Evolutionary conservation across 2,888 invertebrate genomes (phyloP), one percentile per base, ranked within the genome.

Genomic region (Hirtodrosophila cameraria): DNA sequence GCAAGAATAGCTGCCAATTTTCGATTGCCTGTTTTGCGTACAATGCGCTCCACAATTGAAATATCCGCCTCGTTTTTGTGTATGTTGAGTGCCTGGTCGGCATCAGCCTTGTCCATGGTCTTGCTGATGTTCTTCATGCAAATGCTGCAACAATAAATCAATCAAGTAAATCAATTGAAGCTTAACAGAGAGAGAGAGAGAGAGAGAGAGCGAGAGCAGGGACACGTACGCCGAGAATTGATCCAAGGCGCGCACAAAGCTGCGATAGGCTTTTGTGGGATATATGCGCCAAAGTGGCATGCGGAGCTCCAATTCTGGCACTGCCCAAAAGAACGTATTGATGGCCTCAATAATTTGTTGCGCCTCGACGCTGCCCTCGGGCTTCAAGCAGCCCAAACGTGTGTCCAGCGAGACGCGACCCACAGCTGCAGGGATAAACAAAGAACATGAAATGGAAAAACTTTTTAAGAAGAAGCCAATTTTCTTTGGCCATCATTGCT

Each of bases 401-500:
- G 94, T 94, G 82, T 97, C 96, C 83, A 97, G 91, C 3, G 96
- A 95, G 86, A 96, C 96, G 72, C 94, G 93, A 12, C 95, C 96
- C 1, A 97, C 96, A 73, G 96, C 96, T 96, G 88, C 59, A 90
- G 23, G 41, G 31, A 48, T n/a, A 15, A 50, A 7, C 18, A 11
- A 12, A 6, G 13, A 9, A 12, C 5, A 11, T 6, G 3, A 5
- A 6, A 2, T 9, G 9, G 13, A 15, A 28, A 54, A 16, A 18
- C 23, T 27, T 41, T 25, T 45, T n/a, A n/a, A n/a, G n/a, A n/a
- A n/a, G n/a, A n/a, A n/a, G n/a, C n/a, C n/a, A 31, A 3, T 13
- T 31, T n/a, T 5, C 7, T 20, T 31, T 11, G 12, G 20, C 16
- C 20, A 8, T 20, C 13, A 27, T 27, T 53, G 28, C n/a, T 33